Base-by-base conservation (phyloP, 2,113 vertebrate genomes). In the Panurus biarmicus region DNA sequence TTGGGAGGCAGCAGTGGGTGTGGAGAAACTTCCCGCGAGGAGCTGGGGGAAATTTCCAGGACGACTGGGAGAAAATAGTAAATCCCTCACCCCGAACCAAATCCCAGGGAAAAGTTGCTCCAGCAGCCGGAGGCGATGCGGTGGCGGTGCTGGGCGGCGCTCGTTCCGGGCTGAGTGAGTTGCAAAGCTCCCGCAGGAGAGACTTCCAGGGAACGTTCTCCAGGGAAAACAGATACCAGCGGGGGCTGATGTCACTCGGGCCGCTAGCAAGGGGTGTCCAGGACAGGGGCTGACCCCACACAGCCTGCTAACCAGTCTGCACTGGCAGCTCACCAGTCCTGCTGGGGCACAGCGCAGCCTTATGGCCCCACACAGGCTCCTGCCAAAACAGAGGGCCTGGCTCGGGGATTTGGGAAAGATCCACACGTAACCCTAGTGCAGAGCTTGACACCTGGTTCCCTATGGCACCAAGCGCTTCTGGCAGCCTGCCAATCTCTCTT, bases 231-330 rank as follows among this genome's bases (percentile, higher is more conserved):
- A n/a, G 61, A 6, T 3, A 35, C 7, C 29, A 20, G 0, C 1
- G 35, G 50, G 67, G 21, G 29, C 6, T 2, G 31, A 4, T 26
- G 60, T 12, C 54, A 15, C 31, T 51, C 21, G 36, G 57, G 31
- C 16, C 40, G 3, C 4, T 8, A 16, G 38, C 3, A 1, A 15
- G 3, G 19, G 33, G 10, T 13, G 44, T 19, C 21, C 35, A 6
- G 64, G 38, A 11, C 2, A 4, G 56, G 44, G 47, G 16, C 24
- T 66, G 56, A 51, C 15, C 45, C 60, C 60, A 28, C 40, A 6
- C 13, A 31, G 40, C 31, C 77, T 31, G 50, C n/a, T 38, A 9
- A 35, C 15, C 42, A 4, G 78, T 1, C 69, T 33, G 53, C 51
- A 4, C 44, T 45, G 51, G 54, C 81, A 5, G 64, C 58, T 61